These are phyloP conservation scores for Rousettus madagascariensis DNA, from an alignment of 2,797 vertebrate genomes.

Conservation along the genomic window DNA sequence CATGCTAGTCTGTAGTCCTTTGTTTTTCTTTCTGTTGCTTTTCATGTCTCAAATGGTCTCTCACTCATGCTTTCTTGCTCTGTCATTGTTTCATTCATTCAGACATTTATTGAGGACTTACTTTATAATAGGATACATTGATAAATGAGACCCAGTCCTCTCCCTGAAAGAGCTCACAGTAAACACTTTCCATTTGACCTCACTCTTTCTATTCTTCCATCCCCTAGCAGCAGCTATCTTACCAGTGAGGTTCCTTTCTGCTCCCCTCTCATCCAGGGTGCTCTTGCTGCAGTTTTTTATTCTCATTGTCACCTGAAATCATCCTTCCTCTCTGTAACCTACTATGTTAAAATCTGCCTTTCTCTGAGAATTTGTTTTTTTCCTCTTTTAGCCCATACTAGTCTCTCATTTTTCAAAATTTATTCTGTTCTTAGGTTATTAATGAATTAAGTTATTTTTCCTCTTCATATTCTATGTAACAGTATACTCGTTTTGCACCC, in stretches of 20 bases:
- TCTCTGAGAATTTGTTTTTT: constrained; percentile 27
- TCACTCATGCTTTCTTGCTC: background rate
- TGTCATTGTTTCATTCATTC: background rate
- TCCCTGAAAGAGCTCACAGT: background rate
- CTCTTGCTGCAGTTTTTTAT: background rate
- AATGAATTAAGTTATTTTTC: background rate
- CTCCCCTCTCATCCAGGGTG: background rate
- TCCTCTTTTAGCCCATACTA: background rate
- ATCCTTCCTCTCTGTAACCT: background rate
- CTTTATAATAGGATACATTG: background rate
- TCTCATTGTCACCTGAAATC: background rate
- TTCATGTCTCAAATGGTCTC: background rate
- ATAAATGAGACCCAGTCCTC: background rate
- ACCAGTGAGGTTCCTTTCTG: background rate
- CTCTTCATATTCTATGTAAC: background rate
- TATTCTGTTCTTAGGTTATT: background rate
- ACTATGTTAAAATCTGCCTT: background rate
- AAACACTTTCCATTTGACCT: background rate
- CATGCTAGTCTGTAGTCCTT: background rate
- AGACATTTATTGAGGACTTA: background rate
- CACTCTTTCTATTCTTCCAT: background rate
- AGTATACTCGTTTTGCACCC: background rate
- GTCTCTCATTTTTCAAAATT: background rate
- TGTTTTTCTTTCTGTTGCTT: background rate
- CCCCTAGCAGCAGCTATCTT: background rate